Base-by-base conservation (phyloP, 2,888 invertebrate genomes). In the Neria commutata region DNA sequence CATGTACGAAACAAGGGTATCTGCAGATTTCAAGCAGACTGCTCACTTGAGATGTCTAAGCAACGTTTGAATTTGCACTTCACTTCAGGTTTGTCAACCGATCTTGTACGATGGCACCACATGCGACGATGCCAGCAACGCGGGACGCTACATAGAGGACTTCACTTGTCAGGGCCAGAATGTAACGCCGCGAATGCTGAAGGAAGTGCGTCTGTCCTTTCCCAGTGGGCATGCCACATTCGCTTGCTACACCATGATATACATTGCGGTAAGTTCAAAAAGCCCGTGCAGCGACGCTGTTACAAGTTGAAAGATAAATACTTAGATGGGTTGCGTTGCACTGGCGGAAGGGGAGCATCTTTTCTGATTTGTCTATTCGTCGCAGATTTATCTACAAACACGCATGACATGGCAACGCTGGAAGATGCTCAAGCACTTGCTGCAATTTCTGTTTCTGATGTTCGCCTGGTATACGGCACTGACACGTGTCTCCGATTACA, bases 171-270 rank as follows among this genome's bases (percentile, higher is more conserved):
- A 77, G 23, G 83, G 82, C 14, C 80, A 79, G 0, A 83, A 86
- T 58, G 71, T 81, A 42, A 73, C 78, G 19, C 80, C 84, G 62
- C 78, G 83, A 73, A 81, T 88, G 52, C 79, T 90, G 64, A 91
- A 91, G 75, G 91, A 92, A 77, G 85, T 91, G 84, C 86, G 90
- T 71, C 85, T 95, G 59, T 95, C 94, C 16, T 95, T 95, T 83
- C 94, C 94, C 56, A 94, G 94, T 66, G 95, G 95, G 17, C 95
- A 95, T 82, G 91, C 94, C 14, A 93, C 93, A 11, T 94, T 94
- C 84, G 90, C 93, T 10, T 90, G 91, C 65, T 94, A 89, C 74
- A 88, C 91, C 45, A 92, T 93, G 92, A 79, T 92, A 54, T 94
- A 91, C 83, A 87, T 92, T 70, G 88, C 88, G 77, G 93, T 94